phyloP scores from a whole-genome alignment of 1,140 invertebrate genomes.

The Scaptodrosophila lebanonensis region DNA sequence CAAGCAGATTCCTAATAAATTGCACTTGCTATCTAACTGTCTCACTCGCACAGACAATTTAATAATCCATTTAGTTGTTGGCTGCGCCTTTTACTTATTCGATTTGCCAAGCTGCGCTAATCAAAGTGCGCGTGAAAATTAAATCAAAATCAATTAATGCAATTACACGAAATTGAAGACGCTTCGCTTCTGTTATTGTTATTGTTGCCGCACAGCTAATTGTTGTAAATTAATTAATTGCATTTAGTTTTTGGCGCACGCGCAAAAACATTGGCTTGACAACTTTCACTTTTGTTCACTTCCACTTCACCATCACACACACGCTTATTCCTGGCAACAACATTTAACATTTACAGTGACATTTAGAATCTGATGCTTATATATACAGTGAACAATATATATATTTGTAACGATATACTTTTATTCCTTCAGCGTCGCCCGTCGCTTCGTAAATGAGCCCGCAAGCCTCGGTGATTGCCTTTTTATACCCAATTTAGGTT shows the following conservation, averaged over 20 bases:
- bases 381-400: background rate
- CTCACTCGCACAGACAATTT: constrained; percentile 14
- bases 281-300: too few species aligned
- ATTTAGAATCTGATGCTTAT: too few species aligned
- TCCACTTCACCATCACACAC: background rate
- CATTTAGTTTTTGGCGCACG: constrained; percentile 49
- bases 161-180: constrained; percentile 33
- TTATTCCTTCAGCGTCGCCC: constrained; percentile 33
- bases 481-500: constrained; percentile 74
- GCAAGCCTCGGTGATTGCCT: constrained; percentile 74
- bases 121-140: constrained; percentile 41
- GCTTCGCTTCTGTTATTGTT: too few species aligned
- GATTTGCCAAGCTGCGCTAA: too few species aligned
- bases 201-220: constrained; percentile 31
- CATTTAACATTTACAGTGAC: too few species aligned
- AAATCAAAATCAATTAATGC: constrained; percentile 55
- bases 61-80: constrained; percentile 41
- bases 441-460: constrained; percentile 75
- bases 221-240: constrained; percentile 69
- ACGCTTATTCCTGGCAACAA: background rate
- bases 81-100: too few species aligned
- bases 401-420: background rate
- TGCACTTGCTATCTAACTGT: background rate
- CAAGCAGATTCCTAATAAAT: background rate
- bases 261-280: constrained; percentile 35